Base-by-base conservation (phyloP, 2,888 invertebrate genomes). In the Melinaea menophilus region DNA sequence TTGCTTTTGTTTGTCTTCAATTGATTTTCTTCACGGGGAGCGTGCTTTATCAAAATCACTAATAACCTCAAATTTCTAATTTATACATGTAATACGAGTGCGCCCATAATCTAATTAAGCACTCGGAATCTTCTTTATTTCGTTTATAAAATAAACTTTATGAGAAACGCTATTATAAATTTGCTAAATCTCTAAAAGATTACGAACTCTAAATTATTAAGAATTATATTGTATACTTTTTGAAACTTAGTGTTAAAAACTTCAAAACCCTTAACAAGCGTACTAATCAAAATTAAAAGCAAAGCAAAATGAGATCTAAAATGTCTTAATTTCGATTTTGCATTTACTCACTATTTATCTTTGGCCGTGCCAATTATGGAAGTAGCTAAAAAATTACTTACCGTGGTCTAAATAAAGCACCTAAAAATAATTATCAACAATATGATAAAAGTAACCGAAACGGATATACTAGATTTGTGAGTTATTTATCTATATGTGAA, bases 401-500 rank as follows among this genome's bases (percentile, higher is more conserved):
- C 84, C 84, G 58, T 56, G 60, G 60, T 60, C 62, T 58, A 59
- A 63, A 82, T 75, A 81, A 89, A 89, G 88, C 88, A 87, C 86
- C 88, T 86, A 88, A 82, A 72, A 71, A 78, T 81, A 63, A 81
- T 75, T 70, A 74, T 76, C 48, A 72, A 79, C 69, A 65, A 76
- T 78, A 73, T 81, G 73, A 82, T 81, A 72, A 72, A 80, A 78
- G 71, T 71, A 73, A 79, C 75, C 69, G 67, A 73, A 74, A 70
- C 74, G 77, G 64, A 59, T 56, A 59, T 61, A 67, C 61, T 61
- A 86, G 83, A 79, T 79, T 81, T 82, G 80, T 84, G 85, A 85
- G 82, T 84, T 82, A 89, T 84, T 90, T 87, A 90, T 82, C 89
- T 90, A 89, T 86, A 85, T 87, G 88, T 89, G 90, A 90, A 89